Base-by-base conservation (phyloP, 2,888 invertebrate genomes). In the Trissonchulus sp. region DNA sequence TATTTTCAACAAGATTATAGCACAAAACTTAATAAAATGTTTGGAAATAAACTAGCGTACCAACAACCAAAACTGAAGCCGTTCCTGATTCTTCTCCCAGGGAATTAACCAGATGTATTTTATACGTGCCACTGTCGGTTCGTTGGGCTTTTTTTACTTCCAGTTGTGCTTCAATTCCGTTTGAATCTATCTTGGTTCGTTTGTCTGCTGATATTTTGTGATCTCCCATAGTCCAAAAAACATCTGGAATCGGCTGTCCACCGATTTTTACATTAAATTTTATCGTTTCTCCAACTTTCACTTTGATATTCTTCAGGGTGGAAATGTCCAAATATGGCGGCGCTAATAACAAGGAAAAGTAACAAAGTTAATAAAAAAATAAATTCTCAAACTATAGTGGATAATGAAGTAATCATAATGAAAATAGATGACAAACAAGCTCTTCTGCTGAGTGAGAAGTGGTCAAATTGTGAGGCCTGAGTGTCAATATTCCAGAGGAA, bases 241-340 rank as follows among this genome's bases (percentile, higher is more conserved):
- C 94, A 81, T 91, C 91, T 0, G 99, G 99, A 81, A 93, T 93
- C 1, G 99, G 99, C 85, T 99, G 99, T 82, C 99, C 99, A 78
- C 93, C 93, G 83, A 92, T 99, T 82, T 93, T 93, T 79, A 98
- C 92, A 81, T 98, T 96, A 83, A 92, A 92, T 79, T 92, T 91
- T 82, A 98, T 92, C 1, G 93, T 91, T 87, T 98, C 95, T 68
- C 96, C 96, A 85, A 94, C 97, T 86, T 98, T 99, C 71, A 99
- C 90, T 68, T 95, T 91, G 78, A 98, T 89, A 85, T 99, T 96
- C 84, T 91, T 91, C 79, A 97, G 88, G 80, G 93, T 93, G 78
- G 90, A 89, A 48, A 94, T 94, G 82, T 95, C 90, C 82, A 99
- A 93, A 86, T 90, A 94, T 18, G 98, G 98, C 83, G 95, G 95